Percentiles rank a stretch among this genome's conserved stretches.
These are phyloP conservation scores for Phrynocephalus forsythii DNA, from an alignment of 2,797 vertebrate genomes.

Conservation along the genomic window DNA sequence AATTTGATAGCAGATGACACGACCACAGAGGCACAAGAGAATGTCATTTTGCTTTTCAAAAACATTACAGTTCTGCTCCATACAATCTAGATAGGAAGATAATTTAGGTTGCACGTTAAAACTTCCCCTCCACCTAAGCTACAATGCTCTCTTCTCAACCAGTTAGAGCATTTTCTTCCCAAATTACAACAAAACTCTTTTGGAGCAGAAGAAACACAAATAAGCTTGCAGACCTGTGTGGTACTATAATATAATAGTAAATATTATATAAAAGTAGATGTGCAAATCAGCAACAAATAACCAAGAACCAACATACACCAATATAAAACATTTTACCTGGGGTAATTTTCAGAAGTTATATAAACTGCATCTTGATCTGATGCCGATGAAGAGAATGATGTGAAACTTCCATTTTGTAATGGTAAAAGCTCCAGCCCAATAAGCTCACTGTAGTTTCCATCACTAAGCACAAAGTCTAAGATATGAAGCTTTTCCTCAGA, in stretches of 20 bases:
- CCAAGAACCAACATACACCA: not conserved
- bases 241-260: not conserved
- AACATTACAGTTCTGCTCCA: not conserved
- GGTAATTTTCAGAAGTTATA: slow-evolving; percentile 91
- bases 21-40: not conserved
- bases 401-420: slow-evolving; percentile 89
- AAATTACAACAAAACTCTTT: not conserved
- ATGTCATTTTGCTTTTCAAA: not conserved
- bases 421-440: slow-evolving; percentile 95
- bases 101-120: not conserved
- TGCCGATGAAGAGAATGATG: slow-evolving; percentile 90
- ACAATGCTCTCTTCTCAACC: not conserved
- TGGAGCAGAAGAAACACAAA: not conserved
- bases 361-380: slow-evolving; percentile 93
- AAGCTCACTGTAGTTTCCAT: slow-evolving; percentile 90
- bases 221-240: not conserved
- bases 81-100: no score
- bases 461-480: slow-evolving; percentile 91
- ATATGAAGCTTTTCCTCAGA: slow-evolving; percentile 88
- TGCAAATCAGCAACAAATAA: slow-evolving; percentile 25
- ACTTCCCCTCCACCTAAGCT: no score
- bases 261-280: not conserved
- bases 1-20: no score
- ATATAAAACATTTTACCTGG: slow-evolving; percentile 83
- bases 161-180: not conserved